Evolutionary conservation across 2,888 invertebrate species (phyloP).

Genomic region (Nemotelus nigrinus): DNA sequence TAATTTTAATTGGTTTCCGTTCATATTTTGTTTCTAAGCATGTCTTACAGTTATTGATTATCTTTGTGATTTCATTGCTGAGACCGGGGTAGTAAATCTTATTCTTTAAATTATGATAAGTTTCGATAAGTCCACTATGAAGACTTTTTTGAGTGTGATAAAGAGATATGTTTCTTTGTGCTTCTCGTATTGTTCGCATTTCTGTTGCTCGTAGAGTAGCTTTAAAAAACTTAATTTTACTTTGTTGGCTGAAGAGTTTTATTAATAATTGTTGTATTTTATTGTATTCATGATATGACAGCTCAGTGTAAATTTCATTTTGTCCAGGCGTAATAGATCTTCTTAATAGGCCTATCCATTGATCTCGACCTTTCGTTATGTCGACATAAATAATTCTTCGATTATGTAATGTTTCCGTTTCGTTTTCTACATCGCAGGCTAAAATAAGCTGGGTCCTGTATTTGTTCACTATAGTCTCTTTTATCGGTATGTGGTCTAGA

Average conservation of each 20-base stretch:
- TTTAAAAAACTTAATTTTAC: constrained; percentile 44
- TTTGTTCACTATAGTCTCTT: constrained; percentile 40
- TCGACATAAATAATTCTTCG: constrained; percentile 39
- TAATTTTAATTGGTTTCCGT: constrained; percentile 47
- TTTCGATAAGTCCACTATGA: constrained; percentile 20
- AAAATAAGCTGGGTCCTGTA: constrained; percentile 48
- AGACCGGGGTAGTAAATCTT: constrained; percentile 21
- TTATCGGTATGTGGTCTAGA: constrained; percentile 46
- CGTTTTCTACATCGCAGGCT: constrained; percentile 29
- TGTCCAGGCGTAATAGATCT: constrained; percentile 37
- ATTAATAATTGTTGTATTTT: constrained; percentile 44
- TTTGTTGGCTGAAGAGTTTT: constrained; percentile 26
- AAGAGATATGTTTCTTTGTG: constrained; percentile 39
- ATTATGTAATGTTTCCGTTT: constrained; percentile 28
- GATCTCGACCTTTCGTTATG: constrained; percentile 17
- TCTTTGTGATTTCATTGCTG: constrained; percentile 45
- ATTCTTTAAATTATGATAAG: constrained; percentile 14
- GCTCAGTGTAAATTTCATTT: constrained; percentile 41
- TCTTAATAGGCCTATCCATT: constrained; percentile 35
- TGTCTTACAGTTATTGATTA: constrained; percentile 50
- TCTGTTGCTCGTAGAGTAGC: constrained; percentile 35
- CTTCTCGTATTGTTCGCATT: constrained; percentile 42
- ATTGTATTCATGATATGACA: constrained; percentile 21
- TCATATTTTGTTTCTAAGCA: constrained; percentile 47
- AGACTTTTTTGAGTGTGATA: constrained; percentile 34